Evolutionary conservation across 2,113 vertebrate genomes (phyloP), one percentile per base, ranked within the genome.

Genomic region (Chionomys nivalis): DNA sequence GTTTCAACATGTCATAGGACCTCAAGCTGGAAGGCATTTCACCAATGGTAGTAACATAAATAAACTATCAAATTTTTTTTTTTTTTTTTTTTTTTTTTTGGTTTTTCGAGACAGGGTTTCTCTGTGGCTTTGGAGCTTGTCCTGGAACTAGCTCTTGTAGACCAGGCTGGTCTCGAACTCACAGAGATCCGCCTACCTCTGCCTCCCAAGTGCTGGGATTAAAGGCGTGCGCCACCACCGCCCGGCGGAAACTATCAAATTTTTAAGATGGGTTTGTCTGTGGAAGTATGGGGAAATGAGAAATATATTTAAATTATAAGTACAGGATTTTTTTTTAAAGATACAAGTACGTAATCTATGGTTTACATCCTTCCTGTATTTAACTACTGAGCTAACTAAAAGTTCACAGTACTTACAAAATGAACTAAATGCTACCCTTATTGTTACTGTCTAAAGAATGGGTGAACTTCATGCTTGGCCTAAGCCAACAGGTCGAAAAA

Each of bases 331-430:
- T 78, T 78, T 61, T 21, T 90, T 92, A 17, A 26, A 82, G 96
- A 94, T 88, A 44, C 5, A 87, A 55, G 55, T 14, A 79, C 21
- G 3, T 78, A 91, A 31, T 93, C 23, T 82, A 82, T 58, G 28
- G 68, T 65, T 90, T 23, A 92, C 52, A 96, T 65, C 58, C 94
- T 79, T 65, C 58, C 94, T 83, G 21, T 44, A 44, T 85, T 49
- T 97, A 89, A 87, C n/a, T 91, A 77, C 31, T 42, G 0, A 76
- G 89, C n/a, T 96, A 0, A 97, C 63, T 72, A 47, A 85, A 33
- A 10, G 36, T n/a, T 90, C 31, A 93, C 0, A 85, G 44, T 33
- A 90, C 7, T 95, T 82, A 86, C 2, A n/a, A 65, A 58, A 36
- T 8, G 49, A 95, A 5, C 76, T 75, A 77, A 92, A 73, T 89